Conservation (phyloP, 2,113 vertebrate genomes). For the Nothoprocta perdicaria region DNA sequence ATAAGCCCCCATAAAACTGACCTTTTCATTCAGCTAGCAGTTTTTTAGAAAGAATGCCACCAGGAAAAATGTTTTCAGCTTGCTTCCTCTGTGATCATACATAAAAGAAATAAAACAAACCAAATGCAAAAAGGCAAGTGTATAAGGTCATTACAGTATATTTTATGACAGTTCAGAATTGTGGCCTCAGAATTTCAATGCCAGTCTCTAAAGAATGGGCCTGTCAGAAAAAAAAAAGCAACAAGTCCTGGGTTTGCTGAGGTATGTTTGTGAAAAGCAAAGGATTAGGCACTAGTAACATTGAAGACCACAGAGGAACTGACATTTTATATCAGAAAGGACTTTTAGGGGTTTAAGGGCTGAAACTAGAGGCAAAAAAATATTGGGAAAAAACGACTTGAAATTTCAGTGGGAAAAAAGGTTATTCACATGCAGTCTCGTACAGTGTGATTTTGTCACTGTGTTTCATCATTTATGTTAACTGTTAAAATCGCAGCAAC, state of each 20-base stretch:
- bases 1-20: neutral
- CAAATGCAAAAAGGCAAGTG: neutral
- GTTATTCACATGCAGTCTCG: neutral
- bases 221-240: neutral
- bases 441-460: neutral
- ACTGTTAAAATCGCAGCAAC: neutral
- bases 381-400: neutral
- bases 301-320: neutral
- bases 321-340: neutral
- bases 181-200: neutral
- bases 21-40: neutral
- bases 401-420: neutral
- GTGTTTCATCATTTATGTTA: neutral
- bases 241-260: neutral
- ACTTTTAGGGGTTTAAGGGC: neutral
- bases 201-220: neutral
- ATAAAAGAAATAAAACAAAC: neutral
- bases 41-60: constrained; percentile 22
- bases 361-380: neutral
- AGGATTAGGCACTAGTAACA: neutral
- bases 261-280: neutral
- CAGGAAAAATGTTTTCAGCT: constrained; percentile 31
- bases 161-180: neutral
- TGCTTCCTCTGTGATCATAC: constrained; percentile 15
- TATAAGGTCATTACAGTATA: neutral